These are phyloP conservation scores for Synodontis membranacea DNA, from an alignment of 2,113 vertebrate genomes.

Conservation along the genomic window DNA sequence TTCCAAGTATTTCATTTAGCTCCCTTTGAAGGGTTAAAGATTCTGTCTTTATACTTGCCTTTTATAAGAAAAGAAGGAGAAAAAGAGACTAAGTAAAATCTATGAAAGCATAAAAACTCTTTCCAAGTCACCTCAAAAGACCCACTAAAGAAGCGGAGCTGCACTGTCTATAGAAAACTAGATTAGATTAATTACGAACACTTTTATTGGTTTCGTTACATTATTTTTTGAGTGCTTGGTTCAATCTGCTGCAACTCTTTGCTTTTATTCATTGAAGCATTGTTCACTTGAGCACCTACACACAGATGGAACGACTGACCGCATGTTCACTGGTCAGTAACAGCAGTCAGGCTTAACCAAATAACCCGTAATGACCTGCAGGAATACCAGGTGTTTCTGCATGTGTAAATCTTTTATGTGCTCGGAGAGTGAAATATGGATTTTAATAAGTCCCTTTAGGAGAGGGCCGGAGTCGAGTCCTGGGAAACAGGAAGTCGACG, in stretches of 20 bases:
- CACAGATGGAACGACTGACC: neutral
- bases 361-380: slow-evolving; percentile 54
- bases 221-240: neutral
- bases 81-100: neutral
- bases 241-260: neutral
- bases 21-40: no score
- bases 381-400: slow-evolving; percentile 67
- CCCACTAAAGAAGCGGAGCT: neutral
- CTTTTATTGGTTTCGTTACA: no score
- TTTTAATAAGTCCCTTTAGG: slow-evolving; percentile 76
- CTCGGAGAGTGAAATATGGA: slow-evolving; percentile 68
- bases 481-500: slow-evolving; percentile 60
- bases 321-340: slow-evolving; percentile 23
- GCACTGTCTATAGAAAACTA: neutral
- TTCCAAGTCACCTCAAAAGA: neutral
- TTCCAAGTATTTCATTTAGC: no score
- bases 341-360: slow-evolving; percentile 38
- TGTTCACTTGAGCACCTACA: neutral
- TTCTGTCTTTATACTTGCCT: neutral
- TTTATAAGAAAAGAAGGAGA: neutral
- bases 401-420: slow-evolving; percentile 65
- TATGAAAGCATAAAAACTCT: neutral
- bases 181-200: neutral
- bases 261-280: neutral
- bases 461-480: slow-evolving; percentile 60